Evolutionary conservation across 1,140 invertebrate genomes (phyloP).

Genomic region (Dreissena rostriformis): DNA sequence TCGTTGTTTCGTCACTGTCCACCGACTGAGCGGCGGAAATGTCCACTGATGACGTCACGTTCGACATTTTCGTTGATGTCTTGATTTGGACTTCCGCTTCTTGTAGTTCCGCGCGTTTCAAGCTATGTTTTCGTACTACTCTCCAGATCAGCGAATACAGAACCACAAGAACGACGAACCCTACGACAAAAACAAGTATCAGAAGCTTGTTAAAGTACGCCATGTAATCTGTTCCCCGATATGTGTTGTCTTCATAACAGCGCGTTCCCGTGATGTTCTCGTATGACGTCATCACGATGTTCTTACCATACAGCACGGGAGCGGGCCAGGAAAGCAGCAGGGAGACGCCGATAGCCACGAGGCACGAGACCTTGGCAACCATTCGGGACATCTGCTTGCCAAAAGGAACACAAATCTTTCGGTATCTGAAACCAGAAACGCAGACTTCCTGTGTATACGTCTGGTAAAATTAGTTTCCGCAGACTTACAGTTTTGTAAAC

Average conservation of each 20-base stretch:
- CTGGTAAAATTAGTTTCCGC: too few species aligned
- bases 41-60: too few species aligned
- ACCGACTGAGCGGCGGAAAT: too few species aligned
- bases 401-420: constrained; percentile 64
- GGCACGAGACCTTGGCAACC: constrained; percentile 57
- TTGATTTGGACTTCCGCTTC: background rate
- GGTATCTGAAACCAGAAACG: constrained; percentile 52
- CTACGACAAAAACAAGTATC: constrained; percentile 41
- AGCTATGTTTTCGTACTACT: constrained; percentile 55
- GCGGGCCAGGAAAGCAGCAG: constrained; percentile 65
- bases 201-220: constrained; percentile 52
- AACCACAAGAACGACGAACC: constrained; percentile 57
- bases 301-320: constrained; percentile 58
- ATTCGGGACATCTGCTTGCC: constrained; percentile 44
- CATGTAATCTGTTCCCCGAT: constrained; percentile 26
- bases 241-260: constrained; percentile 52
- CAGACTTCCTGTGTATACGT: too few species aligned
- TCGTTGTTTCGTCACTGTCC: too few species aligned
- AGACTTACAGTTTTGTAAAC: too few species aligned
- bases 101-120: background rate
- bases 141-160: constrained; percentile 62
- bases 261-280: constrained; percentile 31
- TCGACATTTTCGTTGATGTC: background rate
- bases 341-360: constrained; percentile 42
- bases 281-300: constrained; percentile 1